Base-by-base conservation (phyloP, 2,797 vertebrate species). In the Catamblyrhynchus diadema region DNA sequence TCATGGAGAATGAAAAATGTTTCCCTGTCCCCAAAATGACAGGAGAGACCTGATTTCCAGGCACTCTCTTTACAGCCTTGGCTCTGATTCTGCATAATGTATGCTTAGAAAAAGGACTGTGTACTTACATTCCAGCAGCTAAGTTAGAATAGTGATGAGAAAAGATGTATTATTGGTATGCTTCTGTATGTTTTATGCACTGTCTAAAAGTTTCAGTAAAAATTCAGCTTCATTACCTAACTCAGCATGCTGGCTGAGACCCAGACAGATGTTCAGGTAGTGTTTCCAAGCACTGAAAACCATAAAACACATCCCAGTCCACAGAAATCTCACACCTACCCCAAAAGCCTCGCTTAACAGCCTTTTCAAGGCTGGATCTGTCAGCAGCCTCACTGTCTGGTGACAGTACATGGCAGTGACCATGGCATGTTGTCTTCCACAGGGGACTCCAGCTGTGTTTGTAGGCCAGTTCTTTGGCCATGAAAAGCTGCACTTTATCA, bases 31-130 rank as follows among this genome's bases (percentile, higher is more conserved):
- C 69, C 42, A 85, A 70, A 93, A 82, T 50, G 64, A 54, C 74
- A 92, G 41, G 28, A 70, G 28, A 81, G 32, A 61, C 32, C 67
- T 73, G 56, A 89, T 92, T 92, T 93, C 89, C 51, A 75, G 59
- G 70, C 48, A 65, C 6, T 78, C 4, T 92, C 25, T 67, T 81
- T 84, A 72, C 15, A 86, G 33, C 25, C 56, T 54, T 77, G 56
- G 56, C 81, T 89, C 57, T 4, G 14, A 71, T 90, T 93, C 81
- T 89, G 54, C 71, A 54, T 62, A 73, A 73, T 8, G 12, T 1
- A 0, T 42, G 18, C 48, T 71, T 56, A 87, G 42, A 50, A 80
- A 90, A 85, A 83, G 37, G 20, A 50, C 56, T 27, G 4, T 24
- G 35, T 65, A 30, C 33, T 75, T 81, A 71, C 50, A 67, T 73